Conservation (phyloP, 2,797 vertebrate genomes). For the Platalea minor region DNA sequence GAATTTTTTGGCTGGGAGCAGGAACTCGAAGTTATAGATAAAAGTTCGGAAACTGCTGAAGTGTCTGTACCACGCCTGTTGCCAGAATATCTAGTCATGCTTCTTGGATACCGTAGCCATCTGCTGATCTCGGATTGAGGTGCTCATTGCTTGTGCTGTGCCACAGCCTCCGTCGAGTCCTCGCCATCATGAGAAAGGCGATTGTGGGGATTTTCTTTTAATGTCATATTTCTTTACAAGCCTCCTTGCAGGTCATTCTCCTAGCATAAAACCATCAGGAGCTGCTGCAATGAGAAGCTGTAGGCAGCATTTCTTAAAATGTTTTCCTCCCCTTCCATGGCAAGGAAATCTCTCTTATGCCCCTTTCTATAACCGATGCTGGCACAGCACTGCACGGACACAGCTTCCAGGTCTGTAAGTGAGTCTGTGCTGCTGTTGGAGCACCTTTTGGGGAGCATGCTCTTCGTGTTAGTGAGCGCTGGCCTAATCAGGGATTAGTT, state of each 20-base stretch:
- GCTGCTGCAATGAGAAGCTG: not conserved
- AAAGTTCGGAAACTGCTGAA: not conserved
- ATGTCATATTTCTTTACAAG: not conserved
- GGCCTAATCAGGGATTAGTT: not conserved
- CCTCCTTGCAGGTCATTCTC: not conserved
- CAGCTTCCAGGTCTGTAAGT: not conserved
- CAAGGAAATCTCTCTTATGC: not conserved
- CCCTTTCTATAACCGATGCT: not conserved
- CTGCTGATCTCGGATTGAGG: not conserved
- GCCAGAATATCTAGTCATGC: not conserved
- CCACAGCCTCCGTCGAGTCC: accelerated
- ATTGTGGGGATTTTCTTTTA: not conserved
- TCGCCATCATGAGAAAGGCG: accelerated
- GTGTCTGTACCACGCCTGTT: not conserved
- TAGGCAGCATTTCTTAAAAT: not conserved
- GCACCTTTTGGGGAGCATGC: not conserved
- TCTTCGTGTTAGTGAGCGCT: not conserved
- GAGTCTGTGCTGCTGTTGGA: not conserved
- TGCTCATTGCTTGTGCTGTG: not conserved
- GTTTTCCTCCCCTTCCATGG: not conserved
- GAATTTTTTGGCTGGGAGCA: not conserved
- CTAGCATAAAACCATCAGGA: not conserved
- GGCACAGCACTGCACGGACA: not conserved
- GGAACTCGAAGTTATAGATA: not conserved
- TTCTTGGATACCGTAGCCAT: not conserved